phyloP scores from a whole-genome alignment of 2,797 vertebrate genomes.

The Malacoctenus gilli region DNA sequence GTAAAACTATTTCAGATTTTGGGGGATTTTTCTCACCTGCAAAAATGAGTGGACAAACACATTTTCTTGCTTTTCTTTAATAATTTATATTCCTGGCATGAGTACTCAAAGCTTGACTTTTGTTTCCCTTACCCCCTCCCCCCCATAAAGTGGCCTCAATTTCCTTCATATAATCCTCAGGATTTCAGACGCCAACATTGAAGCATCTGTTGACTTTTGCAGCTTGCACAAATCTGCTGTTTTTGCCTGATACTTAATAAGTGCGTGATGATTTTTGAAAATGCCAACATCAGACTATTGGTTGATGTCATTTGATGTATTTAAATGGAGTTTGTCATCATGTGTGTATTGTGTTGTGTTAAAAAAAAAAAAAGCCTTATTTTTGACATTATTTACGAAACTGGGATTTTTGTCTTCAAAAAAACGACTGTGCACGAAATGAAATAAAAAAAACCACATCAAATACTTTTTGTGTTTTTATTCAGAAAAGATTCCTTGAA shows the following conservation, averaged over 20 bases:
- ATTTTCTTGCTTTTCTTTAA: no score
- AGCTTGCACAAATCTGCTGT: slow-evolving; percentile 11
- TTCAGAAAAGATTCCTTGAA: slow-evolving; percentile 48
- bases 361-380: slow-evolving; percentile 39
- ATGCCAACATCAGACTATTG: slow-evolving; percentile 5
- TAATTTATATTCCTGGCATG: no score
- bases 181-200: slow-evolving; percentile 4
- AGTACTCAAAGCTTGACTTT: no score
- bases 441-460: slow-evolving; percentile 27
- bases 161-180: background rate
- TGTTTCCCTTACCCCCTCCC: no score
- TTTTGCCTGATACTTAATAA: slow-evolving; percentile 12
- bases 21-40: no score
- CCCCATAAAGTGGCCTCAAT: no score
- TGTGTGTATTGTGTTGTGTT: no score
- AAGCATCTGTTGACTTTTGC: background rate
- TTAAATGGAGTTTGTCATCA: background rate
- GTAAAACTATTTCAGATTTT: no score
- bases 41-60: no score
- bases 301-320: slow-evolving; percentile 19
- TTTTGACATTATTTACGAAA: slow-evolving; percentile 41
- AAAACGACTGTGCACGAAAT: slow-evolving; percentile 15
- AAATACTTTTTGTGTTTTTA: slow-evolving; percentile 37
- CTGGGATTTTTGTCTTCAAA: slow-evolving; percentile 17
- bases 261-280: slow-evolving; percentile 4